A percentile compares a stretch with the other conserved stretches of the same genome.
phyloP scores from a whole-genome alignment of 2,113 vertebrate species.

The Dicentrarchus labrax region DNA sequence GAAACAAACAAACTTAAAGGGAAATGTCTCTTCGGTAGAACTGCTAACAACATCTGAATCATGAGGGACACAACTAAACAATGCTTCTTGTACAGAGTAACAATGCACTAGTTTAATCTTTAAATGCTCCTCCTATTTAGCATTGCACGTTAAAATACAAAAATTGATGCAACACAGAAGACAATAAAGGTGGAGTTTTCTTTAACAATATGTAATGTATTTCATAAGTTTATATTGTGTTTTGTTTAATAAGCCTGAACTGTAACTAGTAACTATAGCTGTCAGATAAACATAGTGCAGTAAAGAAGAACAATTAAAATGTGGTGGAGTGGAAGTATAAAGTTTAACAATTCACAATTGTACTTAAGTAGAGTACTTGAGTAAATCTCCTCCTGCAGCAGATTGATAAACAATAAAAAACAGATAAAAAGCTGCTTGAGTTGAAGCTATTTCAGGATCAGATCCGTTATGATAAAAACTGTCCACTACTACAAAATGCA shows the following conservation, averaged over 20 bases:
- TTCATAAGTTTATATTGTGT: neutral
- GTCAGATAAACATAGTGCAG: neutral
- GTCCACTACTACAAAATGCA: conserved; percentile 47
- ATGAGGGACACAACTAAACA: neutral
- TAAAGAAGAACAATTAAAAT: neutral
- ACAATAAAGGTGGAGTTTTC: neutral
- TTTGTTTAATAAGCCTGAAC: neutral
- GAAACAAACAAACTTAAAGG: neutral
- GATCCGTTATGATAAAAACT: conserved; percentile 36
- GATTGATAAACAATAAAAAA: neutral
- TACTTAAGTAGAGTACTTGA: neutral
- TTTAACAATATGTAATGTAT: neutral
- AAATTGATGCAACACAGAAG: neutral
- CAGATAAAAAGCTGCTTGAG: neutral
- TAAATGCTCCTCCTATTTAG: neutral
- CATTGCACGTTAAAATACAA: too few species aligned
- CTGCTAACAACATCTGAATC: neutral
- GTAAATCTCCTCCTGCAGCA: neutral
- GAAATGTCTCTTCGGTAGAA: neutral
- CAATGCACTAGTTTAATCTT: neutral
- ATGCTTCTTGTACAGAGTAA: neutral
- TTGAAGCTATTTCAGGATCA: conserved; percentile 2
- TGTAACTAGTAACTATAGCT: neutral
- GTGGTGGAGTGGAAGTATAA: neutral
- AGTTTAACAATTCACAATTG: neutral